Base-by-base conservation (phyloP, 2,797 vertebrate species). In the Melanotaenia nigrans region DNA sequence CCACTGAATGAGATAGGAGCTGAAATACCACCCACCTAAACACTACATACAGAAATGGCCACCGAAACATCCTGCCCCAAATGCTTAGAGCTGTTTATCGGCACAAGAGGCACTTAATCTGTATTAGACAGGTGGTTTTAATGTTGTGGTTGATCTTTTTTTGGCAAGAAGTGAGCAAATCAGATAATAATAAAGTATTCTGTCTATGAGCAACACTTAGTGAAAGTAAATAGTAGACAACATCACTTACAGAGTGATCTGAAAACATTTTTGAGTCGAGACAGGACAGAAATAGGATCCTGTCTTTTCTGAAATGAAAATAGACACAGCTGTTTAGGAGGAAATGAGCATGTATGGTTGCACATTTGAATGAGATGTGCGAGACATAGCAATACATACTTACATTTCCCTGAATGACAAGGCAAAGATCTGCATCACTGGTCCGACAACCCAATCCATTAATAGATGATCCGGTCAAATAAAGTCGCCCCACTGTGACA, bases 341-440 rank as follows among this genome's bases (percentile, higher is more conserved):
- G 9, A 78, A 32, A 36, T 42, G 35, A 0, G 13, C 9, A 58
- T 65, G 36, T 71, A 13, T 18, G 9, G 57, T 3, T 42, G 3
- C 42, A 56, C 12, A 47, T 60, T 45, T 73, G 16, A 30, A 73
- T 24, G 38, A 56, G 38, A 56, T n/a, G 35, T 8, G 51, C 7
- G 2, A 8, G 4, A 4, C 36, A 64, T 36, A 67, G 16, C 69
- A 22, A 73, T 36, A 71, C 11, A 73, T 71, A 95, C 96, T 95
- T 92, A 98, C 97, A 63, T 92, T 92, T 71, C 90, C 94, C 51
- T 92, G 93, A 81, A 96, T 91, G 82, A 99, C 95, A 6, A 98
- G 92, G 87, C 97, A 99, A 83, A 99, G 91, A 82, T 99, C 97
- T 72, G 95, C 97, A 86, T 99, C 97, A 83, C 97, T 99, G 89